Conservation (phyloP, 2,888 invertebrate species). For the Ferdinandea cuprea region DNA sequence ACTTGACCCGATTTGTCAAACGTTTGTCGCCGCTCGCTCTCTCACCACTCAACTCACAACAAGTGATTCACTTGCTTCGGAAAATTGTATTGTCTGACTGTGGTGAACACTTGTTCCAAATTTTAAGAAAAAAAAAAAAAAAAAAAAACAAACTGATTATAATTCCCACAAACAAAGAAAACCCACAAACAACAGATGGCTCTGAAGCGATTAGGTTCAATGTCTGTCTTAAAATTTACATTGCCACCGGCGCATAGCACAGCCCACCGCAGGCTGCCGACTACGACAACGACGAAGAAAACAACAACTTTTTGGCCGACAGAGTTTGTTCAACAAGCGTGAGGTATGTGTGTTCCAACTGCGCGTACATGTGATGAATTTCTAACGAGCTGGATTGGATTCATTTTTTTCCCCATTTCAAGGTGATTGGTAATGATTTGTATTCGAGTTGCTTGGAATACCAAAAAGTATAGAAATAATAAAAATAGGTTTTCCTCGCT, state of each 20-base stretch:
- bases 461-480: constrained; percentile 31
- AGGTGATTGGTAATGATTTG: constrained; percentile 65
- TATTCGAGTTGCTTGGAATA: constrained; percentile 22
- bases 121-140: constrained; percentile 2
- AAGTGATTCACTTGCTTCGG: constrained; percentile 10
- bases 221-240: constrained; percentile 66
- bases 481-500: constrained; percentile 39
- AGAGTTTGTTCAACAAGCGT: constrained; percentile 55
- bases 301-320: constrained; percentile 40
- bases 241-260: constrained; percentile 17
- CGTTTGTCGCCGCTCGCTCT: not conserved
- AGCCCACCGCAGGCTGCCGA: constrained; percentile 6
- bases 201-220: constrained; percentile 65
- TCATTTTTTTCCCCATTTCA: constrained; percentile 44
- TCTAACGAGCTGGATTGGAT: constrained; percentile 57
- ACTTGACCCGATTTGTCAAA: constrained; percentile 60
- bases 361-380: constrained; percentile 62
- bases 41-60: constrained; percentile 6
- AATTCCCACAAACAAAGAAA: constrained; percentile 50
- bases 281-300: constrained; percentile 9
- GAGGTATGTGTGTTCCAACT: constrained; percentile 30
- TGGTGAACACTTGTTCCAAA: constrained; percentile 63
- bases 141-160: constrained; percentile 8
- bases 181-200: constrained; percentile 44
- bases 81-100: constrained; percentile 24